These are phyloP conservation scores for Luscinia megarhynchos DNA, from an alignment of 2,797 vertebrate genomes.

Conservation along the genomic window DNA sequence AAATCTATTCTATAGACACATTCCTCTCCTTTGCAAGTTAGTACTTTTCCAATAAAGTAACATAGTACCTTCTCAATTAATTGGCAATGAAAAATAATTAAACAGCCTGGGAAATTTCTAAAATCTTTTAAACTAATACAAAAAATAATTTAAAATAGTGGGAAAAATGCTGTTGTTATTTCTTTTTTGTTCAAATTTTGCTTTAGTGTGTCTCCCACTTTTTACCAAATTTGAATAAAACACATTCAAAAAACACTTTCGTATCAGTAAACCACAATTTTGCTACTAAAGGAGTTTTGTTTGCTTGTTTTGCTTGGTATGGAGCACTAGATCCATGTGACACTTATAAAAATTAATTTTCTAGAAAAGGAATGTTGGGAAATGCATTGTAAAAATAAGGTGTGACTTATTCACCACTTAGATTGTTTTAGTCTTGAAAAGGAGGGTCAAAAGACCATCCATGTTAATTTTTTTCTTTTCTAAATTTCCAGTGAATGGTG, in stretches of 20 bases:
- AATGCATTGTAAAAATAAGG: neutral
- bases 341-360: neutral
- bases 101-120: neutral
- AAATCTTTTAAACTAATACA: neutral
- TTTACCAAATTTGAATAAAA: neutral
- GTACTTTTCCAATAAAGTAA: neutral
- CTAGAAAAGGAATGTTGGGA: neutral
- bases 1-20: constrained; percentile 16
- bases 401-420: neutral
- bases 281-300: neutral
- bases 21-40: constrained; percentile 2
- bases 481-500: neutral
- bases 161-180: accelerated
- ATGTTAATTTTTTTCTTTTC: neutral
- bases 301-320: neutral
- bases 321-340: neutral
- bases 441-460: neutral
- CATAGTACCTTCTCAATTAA: neutral
- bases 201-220: neutral
- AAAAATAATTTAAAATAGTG: neutral
- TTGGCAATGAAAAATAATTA: constrained; percentile 6
- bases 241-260: neutral
- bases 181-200: neutral
- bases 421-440: neutral
- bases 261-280: neutral